phyloP scores from a whole-genome alignment of 2,888 invertebrate species.

The Brenthis daphne region DNA sequence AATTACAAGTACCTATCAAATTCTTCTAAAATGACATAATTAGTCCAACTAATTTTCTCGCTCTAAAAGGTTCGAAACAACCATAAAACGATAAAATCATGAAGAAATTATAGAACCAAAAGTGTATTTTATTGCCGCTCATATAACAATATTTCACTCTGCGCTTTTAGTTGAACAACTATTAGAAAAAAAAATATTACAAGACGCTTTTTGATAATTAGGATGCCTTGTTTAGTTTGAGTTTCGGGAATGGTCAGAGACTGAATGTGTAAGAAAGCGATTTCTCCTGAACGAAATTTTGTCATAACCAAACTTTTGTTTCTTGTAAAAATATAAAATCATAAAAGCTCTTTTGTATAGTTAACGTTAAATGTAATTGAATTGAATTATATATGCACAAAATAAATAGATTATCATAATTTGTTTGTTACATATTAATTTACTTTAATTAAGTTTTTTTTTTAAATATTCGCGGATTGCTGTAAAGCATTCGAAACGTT shows the following conservation, averaged over 20 bases:
- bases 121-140: slow-evolving; percentile 67
- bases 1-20: slow-evolving; percentile 49
- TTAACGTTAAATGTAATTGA: no score
- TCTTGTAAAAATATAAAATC: slow-evolving; percentile 15
- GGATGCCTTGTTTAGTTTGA: slow-evolving; percentile 60
- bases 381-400: no score
- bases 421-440: no score
- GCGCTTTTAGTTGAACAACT: slow-evolving; percentile 51
- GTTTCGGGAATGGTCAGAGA: slow-evolving; percentile 73
- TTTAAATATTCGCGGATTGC: no score
- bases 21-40: slow-evolving; percentile 59
- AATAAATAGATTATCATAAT: no score
- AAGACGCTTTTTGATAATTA: slow-evolving; percentile 54
- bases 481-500: no score
- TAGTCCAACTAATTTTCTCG: slow-evolving; percentile 54
- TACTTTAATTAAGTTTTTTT: no score
- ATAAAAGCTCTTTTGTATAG: background rate
- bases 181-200: slow-evolving; percentile 47
- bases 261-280: slow-evolving; percentile 61
- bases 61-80: slow-evolving; percentile 60
- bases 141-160: slow-evolving; percentile 77
- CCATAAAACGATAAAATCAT: slow-evolving; percentile 74
- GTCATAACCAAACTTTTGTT: slow-evolving; percentile 69
- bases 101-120: slow-evolving; percentile 62
- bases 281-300: slow-evolving; percentile 56